Percentiles rank a stretch among this genome's conserved stretches.
These are phyloP conservation scores for Pampus argenteus DNA, from an alignment of 2,797 vertebrate genomes.

Conservation along the genomic window DNA sequence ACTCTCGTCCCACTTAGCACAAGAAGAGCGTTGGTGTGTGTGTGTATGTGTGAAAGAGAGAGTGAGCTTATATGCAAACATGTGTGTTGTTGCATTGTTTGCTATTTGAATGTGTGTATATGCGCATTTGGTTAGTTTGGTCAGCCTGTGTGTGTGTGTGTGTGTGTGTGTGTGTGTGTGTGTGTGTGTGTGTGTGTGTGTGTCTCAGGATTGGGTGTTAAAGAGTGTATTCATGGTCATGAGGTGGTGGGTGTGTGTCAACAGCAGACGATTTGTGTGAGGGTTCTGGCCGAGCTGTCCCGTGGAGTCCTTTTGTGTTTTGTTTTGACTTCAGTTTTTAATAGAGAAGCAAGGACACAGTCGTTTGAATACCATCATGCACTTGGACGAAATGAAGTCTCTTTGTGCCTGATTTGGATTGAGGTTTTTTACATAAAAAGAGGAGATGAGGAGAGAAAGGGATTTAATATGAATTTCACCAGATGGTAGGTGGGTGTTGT, in stretches of 20 bases:
- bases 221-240: slow-evolving; percentile 75
- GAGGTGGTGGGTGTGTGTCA: slow-evolving; percentile 77
- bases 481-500: not conserved
- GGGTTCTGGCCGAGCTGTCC: slow-evolving; percentile 70
- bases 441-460: slow-evolving; percentile 1
- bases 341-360: slow-evolving; percentile 69
- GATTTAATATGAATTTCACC: not conserved
- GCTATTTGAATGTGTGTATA: slow-evolving; percentile 72
- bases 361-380: slow-evolving; percentile 74
- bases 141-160: slow-evolving; percentile 42
- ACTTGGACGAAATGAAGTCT: slow-evolving; percentile 14
- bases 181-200: slow-evolving; percentile 30
- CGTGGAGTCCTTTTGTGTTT: slow-evolving; percentile 74
- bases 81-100: slow-evolving; percentile 57
- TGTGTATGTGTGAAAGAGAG: slow-evolving; percentile 14
- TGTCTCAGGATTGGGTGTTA: slow-evolving; percentile 57
- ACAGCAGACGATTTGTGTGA: slow-evolving; percentile 79
- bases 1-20: slow-evolving; percentile 74
- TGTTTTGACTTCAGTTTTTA: slow-evolving; percentile 74
- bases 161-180: slow-evolving; percentile 6
- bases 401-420: slow-evolving; percentile 9
- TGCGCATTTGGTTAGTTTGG: slow-evolving; percentile 67
- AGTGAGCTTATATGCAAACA: slow-evolving; percentile 65
- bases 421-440: slow-evolving; percentile 10
- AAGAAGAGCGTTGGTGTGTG: slow-evolving; percentile 61